Conservation (phyloP, 2,888 invertebrate species). For the Rhyacophila evoluta region DNA sequence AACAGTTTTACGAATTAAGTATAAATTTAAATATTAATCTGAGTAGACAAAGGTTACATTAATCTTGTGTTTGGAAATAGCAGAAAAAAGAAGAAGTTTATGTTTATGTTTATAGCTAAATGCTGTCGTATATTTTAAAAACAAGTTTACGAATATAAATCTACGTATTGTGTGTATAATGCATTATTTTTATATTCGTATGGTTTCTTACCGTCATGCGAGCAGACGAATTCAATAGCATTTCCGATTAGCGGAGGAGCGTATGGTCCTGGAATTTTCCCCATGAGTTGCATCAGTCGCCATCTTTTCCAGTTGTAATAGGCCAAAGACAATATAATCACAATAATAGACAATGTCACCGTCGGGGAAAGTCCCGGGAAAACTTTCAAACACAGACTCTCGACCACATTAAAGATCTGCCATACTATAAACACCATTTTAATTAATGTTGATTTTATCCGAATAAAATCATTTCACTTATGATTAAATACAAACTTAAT, state of each 20-base stretch:
- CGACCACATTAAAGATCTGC: background rate
- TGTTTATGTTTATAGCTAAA: too few relatives aligned
- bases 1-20: too few relatives aligned
- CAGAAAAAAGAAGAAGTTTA: too few relatives aligned
- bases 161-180: too few relatives aligned
- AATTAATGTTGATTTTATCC: background rate
- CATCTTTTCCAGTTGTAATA: constrained; percentile 57
- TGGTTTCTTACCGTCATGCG: constrained; percentile 72
- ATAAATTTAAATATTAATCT: too few relatives aligned
- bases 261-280: constrained; percentile 72
- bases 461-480: background rate
- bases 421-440: constrained; percentile 7
- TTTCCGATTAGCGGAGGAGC: constrained; percentile 74
- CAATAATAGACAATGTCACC: constrained; percentile 44
- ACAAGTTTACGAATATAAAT: too few relatives aligned
- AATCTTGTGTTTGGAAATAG: too few relatives aligned
- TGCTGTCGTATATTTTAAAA: too few relatives aligned
- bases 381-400: constrained; percentile 16
- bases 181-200: too few relatives aligned
- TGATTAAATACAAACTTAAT: background rate
- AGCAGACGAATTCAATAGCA: constrained; percentile 71
- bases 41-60: too few relatives aligned
- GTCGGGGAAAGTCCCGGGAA: constrained; percentile 48
- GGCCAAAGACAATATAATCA: constrained; percentile 41
- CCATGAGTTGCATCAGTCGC: constrained; percentile 64